Percentiles rank a stretch among this genome's conserved stretches.
phyloP scores from a whole-genome alignment of 2,888 invertebrate species.

The Abrostola triplasia region DNA sequence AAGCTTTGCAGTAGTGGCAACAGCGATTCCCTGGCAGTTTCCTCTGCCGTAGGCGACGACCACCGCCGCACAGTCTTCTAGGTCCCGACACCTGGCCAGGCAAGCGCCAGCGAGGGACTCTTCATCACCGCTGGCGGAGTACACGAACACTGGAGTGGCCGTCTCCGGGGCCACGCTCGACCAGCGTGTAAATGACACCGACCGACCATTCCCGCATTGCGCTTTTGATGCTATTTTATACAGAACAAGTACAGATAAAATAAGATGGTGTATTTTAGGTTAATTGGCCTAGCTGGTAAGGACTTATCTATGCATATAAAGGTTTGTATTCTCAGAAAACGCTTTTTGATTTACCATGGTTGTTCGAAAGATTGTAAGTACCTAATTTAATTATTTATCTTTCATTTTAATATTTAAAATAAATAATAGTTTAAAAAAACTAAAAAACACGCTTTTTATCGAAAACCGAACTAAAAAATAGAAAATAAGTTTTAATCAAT shows the following conservation, averaged over 20 bases:
- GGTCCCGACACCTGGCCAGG: constrained; percentile 80
- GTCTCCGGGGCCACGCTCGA: constrained; percentile 77
- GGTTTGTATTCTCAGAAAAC: too few species aligned
- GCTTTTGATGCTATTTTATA: constrained; percentile 60
- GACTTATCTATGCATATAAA: too few species aligned
- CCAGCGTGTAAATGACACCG: constrained; percentile 77
- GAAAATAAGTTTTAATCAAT: too few species aligned
- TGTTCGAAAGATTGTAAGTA: too few species aligned
- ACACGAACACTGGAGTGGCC: constrained; percentile 81
- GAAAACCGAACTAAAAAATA: too few species aligned
- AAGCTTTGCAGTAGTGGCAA: constrained; percentile 62
- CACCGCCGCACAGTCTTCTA: constrained; percentile 83
- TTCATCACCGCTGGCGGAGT: constrained; percentile 81
- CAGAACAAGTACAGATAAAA: background rate
- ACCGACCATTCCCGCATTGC: constrained; percentile 70
- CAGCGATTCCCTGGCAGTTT: constrained; percentile 82
- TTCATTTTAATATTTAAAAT: too few species aligned
- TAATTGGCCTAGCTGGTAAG: too few species aligned
- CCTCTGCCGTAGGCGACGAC: constrained; percentile 82
- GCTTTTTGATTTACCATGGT: too few species aligned
- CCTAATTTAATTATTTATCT: too few species aligned
- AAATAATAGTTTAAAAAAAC: too few species aligned
- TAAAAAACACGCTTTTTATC: too few species aligned
- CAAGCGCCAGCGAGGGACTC: constrained; percentile 81
- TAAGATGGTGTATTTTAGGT: background rate